phyloP scores from a whole-genome alignment of 2,797 vertebrate species.

The Clarias platycephalus region DNA sequence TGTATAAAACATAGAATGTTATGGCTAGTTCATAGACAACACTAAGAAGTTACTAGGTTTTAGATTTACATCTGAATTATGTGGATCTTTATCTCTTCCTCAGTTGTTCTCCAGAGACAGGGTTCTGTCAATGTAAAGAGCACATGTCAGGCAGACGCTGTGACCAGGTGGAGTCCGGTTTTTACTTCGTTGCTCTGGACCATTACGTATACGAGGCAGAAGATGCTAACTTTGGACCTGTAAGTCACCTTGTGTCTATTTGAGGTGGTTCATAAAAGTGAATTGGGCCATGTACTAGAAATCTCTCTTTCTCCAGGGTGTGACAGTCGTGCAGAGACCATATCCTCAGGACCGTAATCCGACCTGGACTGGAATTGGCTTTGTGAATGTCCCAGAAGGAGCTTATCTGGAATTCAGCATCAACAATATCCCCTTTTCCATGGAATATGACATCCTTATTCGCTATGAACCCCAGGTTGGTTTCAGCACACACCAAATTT shows the following conservation, averaged over 20 bases:
- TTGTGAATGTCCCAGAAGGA: constrained; percentile 91
- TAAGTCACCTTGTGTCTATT: constrained; percentile 70
- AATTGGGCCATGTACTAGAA: neutral
- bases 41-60: neutral
- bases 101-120: constrained; percentile 84
- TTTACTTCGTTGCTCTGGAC: constrained; percentile 91
- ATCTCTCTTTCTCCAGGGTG: constrained; percentile 73
- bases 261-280: neutral
- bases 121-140: constrained; percentile 86
- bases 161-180: constrained; percentile 90
- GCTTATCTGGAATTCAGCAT: constrained; percentile 89
- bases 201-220: constrained; percentile 97
- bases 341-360: constrained; percentile 83
- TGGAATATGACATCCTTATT: constrained; percentile 93
- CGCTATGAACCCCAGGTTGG: constrained; percentile 96
- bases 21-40: neutral
- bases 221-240: constrained; percentile 86
- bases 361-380: constrained; percentile 93
- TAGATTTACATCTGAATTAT: neutral
- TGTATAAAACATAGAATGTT: neutral
- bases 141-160: constrained; percentile 93
- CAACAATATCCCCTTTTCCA: constrained; percentile 90
- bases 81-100: constrained; percentile 10
- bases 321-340: constrained; percentile 80
- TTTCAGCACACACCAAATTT: neutral